phyloP scores from a whole-genome alignment of 2,888 invertebrate genomes.

The Drosophila putrida region DNA sequence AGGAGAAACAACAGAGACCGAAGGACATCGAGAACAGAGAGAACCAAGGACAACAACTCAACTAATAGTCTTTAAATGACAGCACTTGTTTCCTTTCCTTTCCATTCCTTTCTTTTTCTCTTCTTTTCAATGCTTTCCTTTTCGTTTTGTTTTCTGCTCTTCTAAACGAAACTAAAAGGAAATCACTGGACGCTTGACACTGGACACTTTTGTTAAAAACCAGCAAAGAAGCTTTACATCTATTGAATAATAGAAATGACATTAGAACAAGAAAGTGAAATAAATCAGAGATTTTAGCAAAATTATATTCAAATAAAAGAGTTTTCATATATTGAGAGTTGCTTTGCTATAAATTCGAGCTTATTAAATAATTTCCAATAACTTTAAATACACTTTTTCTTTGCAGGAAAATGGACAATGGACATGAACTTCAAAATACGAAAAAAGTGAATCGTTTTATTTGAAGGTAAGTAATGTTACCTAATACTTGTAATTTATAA shows the following conservation, averaged over 20 bases:
- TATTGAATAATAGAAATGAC: background rate
- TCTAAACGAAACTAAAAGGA: too few relatives aligned
- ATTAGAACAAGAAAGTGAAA: background rate
- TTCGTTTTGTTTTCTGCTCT: background rate
- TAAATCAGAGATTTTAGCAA: background rate
- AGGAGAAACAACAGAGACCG: background rate
- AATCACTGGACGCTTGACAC: background rate
- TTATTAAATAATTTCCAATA: too few relatives aligned
- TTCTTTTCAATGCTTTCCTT: background rate
- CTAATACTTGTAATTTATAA: too few relatives aligned
- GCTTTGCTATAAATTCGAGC: too few relatives aligned
- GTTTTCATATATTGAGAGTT: too few relatives aligned
- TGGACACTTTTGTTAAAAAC: background rate
- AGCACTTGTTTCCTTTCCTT: constrained; percentile 31
- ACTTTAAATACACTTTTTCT: too few relatives aligned
- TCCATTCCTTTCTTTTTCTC: background rate
- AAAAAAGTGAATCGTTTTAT: too few relatives aligned
- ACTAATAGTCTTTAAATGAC: constrained; percentile 33
- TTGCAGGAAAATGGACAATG: too few relatives aligned
- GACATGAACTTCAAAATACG: too few relatives aligned
- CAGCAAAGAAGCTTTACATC: background rate
- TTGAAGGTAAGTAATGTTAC: too few relatives aligned
- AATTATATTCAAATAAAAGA: background rate
- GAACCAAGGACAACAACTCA: background rate
- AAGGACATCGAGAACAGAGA: background rate